These are phyloP conservation scores for Nomada hirtipes DNA, from an alignment of 2,888 invertebrate species.

Conservation along the genomic window DNA sequence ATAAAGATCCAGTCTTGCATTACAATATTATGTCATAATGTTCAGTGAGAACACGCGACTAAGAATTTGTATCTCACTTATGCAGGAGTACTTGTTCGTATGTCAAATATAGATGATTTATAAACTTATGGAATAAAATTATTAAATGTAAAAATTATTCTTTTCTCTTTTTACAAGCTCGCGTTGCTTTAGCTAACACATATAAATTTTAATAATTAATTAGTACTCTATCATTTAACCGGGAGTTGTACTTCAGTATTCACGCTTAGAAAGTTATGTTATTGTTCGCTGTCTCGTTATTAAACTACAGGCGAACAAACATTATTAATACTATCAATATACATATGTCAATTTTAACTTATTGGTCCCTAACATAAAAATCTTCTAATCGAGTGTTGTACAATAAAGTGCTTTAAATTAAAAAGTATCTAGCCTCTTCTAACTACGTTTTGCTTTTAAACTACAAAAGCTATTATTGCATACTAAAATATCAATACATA, in stretches of 20 bases:
- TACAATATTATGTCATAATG: slow-evolving; percentile 70
- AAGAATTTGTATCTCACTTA: slow-evolving; percentile 57
- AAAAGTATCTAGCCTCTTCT: slow-evolving; percentile 83
- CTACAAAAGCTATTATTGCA: slow-evolving; percentile 81
- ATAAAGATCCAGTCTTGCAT: slow-evolving; percentile 70
- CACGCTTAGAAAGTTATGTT: slow-evolving; percentile 54
- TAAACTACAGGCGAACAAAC: slow-evolving; percentile 55
- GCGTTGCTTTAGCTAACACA: slow-evolving; percentile 46
- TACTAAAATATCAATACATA: slow-evolving; percentile 77
- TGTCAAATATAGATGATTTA: slow-evolving; percentile 46
- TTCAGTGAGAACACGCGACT: slow-evolving; percentile 59
- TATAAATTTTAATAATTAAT: slow-evolving; percentile 57
- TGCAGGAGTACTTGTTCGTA: slow-evolving; percentile 42
- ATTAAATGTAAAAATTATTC: slow-evolving; percentile 51
- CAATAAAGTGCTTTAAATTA: slow-evolving; percentile 82
- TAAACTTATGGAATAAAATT: slow-evolving; percentile 60
- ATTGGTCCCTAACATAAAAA: slow-evolving; percentile 73
- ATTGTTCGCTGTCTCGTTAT: slow-evolving; percentile 42
- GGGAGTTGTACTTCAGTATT: slow-evolving; percentile 69
- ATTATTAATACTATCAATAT: slow-evolving; percentile 57
- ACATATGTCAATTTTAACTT: slow-evolving; percentile 65
- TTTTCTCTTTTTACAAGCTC: slow-evolving; percentile 60
- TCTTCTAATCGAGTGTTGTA: slow-evolving; percentile 75
- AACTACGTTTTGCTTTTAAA: slow-evolving; percentile 77
- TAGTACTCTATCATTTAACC: slow-evolving; percentile 60